Evolutionary conservation across 2,113 vertebrate genomes (phyloP).

Genomic region (Callorhinus ursinus): DNA sequence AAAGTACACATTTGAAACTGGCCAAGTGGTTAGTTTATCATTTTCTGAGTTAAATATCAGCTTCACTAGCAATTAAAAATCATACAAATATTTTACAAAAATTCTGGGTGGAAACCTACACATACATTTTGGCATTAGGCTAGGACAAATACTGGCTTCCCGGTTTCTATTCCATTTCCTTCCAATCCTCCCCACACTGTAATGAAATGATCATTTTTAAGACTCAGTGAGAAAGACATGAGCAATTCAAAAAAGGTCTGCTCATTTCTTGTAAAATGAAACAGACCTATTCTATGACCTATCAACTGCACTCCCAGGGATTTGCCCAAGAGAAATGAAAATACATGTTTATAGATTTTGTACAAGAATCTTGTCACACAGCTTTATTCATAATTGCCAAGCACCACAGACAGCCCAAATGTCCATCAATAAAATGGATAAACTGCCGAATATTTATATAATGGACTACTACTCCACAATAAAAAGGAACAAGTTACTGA

Average conservation of each 20-base stretch:
- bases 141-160: neutral
- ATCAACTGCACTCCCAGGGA: neutral
- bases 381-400: neutral
- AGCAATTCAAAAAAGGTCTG: neutral
- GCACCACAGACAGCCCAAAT: neutral
- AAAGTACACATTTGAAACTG: neutral
- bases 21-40: neutral
- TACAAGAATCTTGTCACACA: neutral
- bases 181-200: neutral
- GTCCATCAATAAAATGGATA: neutral
- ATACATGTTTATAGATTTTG: neutral
- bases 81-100: neutral
- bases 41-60: neutral
- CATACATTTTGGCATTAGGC: neutral
- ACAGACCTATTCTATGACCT: neutral
- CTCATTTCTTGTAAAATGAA: conserved; percentile 13
- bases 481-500: neutral
- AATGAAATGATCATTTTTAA: neutral
- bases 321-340: neutral
- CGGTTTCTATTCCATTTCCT: neutral
- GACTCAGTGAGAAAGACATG: neutral
- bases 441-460: neutral
- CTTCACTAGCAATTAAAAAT: neutral
- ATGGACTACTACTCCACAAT: neutral
- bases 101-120: neutral